These are phyloP conservation scores for Crypturellus undulatus DNA, from an alignment of 2,113 vertebrate species.

Conservation along the genomic window DNA sequence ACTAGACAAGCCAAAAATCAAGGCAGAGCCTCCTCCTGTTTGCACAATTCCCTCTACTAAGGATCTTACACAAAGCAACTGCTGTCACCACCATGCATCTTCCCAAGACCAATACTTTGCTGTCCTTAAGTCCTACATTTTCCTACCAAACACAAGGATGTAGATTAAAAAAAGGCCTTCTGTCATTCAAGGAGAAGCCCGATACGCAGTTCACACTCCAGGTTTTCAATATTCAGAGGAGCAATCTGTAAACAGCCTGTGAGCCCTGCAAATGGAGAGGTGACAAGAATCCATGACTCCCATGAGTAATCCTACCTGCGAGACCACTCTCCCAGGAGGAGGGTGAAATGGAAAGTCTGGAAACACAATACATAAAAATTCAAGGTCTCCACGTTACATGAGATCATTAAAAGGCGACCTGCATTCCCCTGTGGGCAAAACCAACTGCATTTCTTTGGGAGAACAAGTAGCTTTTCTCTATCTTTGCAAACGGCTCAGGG, in stretches of 20 bases:
- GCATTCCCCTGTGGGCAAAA: neutral
- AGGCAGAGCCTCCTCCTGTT: neutral
- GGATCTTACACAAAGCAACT: neutral
- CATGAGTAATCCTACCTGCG: constrained; percentile 17
- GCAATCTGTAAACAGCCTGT: neutral
- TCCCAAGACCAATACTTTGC: neutral
- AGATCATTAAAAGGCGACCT: neutral
- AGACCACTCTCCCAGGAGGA: neutral
- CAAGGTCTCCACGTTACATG: neutral
- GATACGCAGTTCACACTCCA: neutral
- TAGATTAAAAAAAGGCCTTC: neutral
- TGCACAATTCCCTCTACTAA: neutral
- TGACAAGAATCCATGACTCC: neutral
- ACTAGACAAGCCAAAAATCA: neutral
- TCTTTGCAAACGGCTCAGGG: neutral
- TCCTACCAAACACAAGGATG: neutral
- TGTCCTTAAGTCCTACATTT: neutral
- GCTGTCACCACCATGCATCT: neutral
- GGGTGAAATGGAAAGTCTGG: constrained; percentile 27
- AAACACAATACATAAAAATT: constrained; percentile 41
- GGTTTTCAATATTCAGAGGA: neutral
- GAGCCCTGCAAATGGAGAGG: neutral
- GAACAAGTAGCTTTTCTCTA: neutral
- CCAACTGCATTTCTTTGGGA: neutral
- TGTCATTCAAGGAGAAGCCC: neutral